Evolutionary conservation across 1,140 invertebrate species (phyloP).

Genomic region (Gonioctena quinquepunctata): DNA sequence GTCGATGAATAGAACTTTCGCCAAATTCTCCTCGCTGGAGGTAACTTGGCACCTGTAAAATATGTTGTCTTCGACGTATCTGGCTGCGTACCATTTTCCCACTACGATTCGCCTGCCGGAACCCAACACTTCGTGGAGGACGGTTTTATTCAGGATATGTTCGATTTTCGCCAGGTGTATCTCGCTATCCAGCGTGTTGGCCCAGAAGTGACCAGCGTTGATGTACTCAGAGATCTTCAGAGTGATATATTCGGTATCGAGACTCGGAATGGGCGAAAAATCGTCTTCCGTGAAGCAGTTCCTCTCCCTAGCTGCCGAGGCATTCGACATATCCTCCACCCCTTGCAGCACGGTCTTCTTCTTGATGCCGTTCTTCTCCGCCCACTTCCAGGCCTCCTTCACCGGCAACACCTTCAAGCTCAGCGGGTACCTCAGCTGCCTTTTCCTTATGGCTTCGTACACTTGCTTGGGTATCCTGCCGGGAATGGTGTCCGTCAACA

Average conservation of each 20-base stretch:
- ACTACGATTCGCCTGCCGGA: constrained; percentile 14
- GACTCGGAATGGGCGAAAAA: constrained; percentile 33
- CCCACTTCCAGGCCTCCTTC: constrained; percentile 40
- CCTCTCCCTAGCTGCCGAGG: neutral
- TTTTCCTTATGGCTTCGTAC: constrained; percentile 78
- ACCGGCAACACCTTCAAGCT: constrained; percentile 59
- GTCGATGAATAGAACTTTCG: constrained; percentile 69
- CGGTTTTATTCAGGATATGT: constrained; percentile 34
- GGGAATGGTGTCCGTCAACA: constrained; percentile 56
- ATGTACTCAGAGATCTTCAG: constrained; percentile 49
- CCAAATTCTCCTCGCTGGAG: constrained; percentile 22
- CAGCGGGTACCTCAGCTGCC: constrained; percentile 60
- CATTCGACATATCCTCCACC: neutral
- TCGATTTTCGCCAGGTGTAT: constrained; percentile 41
- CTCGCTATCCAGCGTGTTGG: constrained; percentile 55
- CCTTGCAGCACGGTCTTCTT: neutral
- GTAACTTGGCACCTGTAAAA: constrained; percentile 55
- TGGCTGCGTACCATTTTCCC: constrained; percentile 52
- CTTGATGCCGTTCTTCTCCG: constrained; percentile 34
- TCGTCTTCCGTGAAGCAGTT: constrained; percentile 32
- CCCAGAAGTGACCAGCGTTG: constrained; percentile 67
- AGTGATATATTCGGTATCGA: constrained; percentile 32
- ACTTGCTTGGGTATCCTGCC: constrained; percentile 71
- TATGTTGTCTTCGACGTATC: constrained; percentile 43
- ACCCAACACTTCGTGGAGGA: constrained; percentile 24